These are phyloP conservation scores for Danio tinwini DNA, from an alignment of 2,797 vertebrate species.

Conservation along the genomic window DNA sequence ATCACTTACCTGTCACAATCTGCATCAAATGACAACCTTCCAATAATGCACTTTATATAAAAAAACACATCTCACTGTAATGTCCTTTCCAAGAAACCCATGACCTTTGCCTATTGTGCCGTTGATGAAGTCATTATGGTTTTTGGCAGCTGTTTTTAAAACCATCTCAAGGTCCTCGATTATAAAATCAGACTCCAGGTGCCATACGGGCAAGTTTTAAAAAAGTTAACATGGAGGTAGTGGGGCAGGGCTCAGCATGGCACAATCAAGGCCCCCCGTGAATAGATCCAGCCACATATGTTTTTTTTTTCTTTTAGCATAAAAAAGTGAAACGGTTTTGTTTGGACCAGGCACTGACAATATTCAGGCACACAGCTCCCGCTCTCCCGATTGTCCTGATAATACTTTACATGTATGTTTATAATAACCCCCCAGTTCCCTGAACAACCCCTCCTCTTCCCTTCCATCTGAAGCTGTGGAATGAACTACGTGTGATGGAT, in stretches of 20 bases:
- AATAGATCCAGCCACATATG: constrained; percentile 49
- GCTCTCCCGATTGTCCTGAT: constrained; percentile 24
- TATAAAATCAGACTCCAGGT: constrained; percentile 1
- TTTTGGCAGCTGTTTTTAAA: constrained; percentile 17
- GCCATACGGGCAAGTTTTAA: constrained; percentile 14
- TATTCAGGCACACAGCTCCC: constrained; percentile 50
- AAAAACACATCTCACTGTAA: constrained; percentile 25
- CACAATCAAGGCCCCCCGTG: constrained; percentile 8
- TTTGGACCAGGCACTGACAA: constrained; percentile 70
- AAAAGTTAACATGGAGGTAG: constrained; percentile 43
- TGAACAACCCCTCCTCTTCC: constrained; percentile 34
- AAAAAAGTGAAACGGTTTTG: constrained; percentile 55
- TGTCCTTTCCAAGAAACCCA: constrained; percentile 10
- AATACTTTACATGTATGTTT: constrained; percentile 26
- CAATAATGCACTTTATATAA: constrained; percentile 28
- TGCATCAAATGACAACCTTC: neutral
- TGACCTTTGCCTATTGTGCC: constrained; percentile 21
- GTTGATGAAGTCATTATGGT: constrained; percentile 19
- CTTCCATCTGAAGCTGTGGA: constrained; percentile 19
- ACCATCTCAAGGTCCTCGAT: constrained; percentile 5
- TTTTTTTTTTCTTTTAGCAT: constrained; percentile 35
- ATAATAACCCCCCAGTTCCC: constrained; percentile 31
- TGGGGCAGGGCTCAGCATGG: constrained; percentile 6
- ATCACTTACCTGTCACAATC: constrained; percentile 14
- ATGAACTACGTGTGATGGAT: constrained; percentile 87